phyloP scores from a whole-genome alignment of 2,888 invertebrate genomes.

The Ligdia adustata region DNA sequence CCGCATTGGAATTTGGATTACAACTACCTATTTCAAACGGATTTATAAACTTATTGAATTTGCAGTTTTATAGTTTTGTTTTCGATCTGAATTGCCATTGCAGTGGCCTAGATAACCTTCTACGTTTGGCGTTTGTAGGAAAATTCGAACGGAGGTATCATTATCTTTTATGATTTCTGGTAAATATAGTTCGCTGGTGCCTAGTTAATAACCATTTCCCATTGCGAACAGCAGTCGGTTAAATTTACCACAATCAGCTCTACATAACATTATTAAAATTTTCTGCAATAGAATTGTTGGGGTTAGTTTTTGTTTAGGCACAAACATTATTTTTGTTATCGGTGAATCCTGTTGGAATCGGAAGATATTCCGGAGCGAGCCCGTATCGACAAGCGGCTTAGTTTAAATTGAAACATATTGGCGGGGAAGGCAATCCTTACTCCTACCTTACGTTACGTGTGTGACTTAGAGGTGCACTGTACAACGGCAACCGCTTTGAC shows the following conservation, averaged over 20 bases:
- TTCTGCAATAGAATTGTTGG: not conserved
- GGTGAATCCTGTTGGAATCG: constrained; percentile 60
- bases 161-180: constrained; percentile 25
- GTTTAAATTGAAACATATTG: constrained; percentile 82
- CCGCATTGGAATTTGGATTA: constrained; percentile 49
- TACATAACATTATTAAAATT: not conserved
- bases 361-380: constrained; percentile 64
- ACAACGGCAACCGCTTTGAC: not conserved
- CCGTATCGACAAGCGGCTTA: constrained; percentile 80
- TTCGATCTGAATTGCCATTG: constrained; percentile 17
- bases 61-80: constrained; percentile 23
- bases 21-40: constrained; percentile 32
- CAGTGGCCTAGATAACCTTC: constrained; percentile 20
- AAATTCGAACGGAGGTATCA: constrained; percentile 27
- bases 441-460: constrained; percentile 54
- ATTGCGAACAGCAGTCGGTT: constrained; percentile 21
- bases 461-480: constrained; percentile 22
- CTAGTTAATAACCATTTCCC: constrained; percentile 27
- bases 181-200: constrained; percentile 27
- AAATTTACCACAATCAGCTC: not conserved
- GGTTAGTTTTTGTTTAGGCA: not conserved
- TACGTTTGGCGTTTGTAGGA: constrained; percentile 4
- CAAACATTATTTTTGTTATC: constrained; percentile 56
- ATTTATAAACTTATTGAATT: constrained; percentile 27
- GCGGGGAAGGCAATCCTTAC: constrained; percentile 65